phyloP scores from a whole-genome alignment of 2,113 vertebrate species.

The Microcebus griseorufus region DNA sequence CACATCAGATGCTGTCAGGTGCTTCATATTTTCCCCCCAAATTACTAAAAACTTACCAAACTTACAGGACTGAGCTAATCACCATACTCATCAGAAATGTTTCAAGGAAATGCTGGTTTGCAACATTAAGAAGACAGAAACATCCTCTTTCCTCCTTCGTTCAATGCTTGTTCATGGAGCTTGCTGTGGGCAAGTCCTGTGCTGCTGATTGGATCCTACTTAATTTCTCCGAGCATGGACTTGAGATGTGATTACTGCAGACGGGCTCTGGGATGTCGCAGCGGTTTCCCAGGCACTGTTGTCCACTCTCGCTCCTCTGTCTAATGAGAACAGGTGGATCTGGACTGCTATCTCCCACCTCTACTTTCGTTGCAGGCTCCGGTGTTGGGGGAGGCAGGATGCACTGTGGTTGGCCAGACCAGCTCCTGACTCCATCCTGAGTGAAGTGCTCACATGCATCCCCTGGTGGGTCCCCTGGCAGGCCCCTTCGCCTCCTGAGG shows the following conservation, averaged over 20 bases:
- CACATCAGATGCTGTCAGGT: neutral
- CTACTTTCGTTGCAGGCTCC: neutral
- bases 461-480: neutral
- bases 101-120: neutral
- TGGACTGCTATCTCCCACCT: neutral
- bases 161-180: neutral
- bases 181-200: neutral
- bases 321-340: slow-evolving; percentile 32
- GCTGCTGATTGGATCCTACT: neutral
- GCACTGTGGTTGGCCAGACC: neutral
- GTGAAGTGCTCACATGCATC: rapidly evolving
- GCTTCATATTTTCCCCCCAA: neutral
- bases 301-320: neutral
- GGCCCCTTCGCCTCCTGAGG: rapidly evolving
- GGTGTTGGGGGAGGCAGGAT: neutral
- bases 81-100: neutral
- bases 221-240: neutral
- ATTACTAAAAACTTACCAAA: neutral
- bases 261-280: neutral
- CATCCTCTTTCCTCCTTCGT: neutral
- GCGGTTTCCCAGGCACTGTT: neutral
- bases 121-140: neutral
- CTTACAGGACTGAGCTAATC: neutral
- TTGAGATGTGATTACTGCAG: neutral
- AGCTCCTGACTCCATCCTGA: neutral